phyloP scores from a whole-genome alignment of 2,888 invertebrate species.

The Brenthis ino region DNA sequence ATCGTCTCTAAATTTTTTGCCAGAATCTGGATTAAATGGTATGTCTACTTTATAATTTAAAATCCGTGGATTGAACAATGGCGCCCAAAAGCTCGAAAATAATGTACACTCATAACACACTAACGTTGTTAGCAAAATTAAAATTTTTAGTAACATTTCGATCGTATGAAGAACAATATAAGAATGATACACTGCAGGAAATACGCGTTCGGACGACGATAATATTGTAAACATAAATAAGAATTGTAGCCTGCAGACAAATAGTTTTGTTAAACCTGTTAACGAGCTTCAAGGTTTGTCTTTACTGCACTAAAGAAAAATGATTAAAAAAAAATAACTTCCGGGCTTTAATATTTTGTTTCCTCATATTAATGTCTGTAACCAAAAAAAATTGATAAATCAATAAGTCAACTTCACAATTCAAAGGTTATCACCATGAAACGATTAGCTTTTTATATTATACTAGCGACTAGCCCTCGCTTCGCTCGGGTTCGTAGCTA shows the following conservation, averaged over 20 bases:
- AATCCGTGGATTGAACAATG: constrained; percentile 61
- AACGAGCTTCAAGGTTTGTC: constrained; percentile 48
- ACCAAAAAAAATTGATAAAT: too few relatives aligned
- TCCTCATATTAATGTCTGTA: neutral
- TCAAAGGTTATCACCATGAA: too few relatives aligned
- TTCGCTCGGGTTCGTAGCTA: too few relatives aligned
- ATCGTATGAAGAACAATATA: constrained; percentile 28
- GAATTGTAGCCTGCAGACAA: constrained; percentile 37
- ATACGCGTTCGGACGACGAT: constrained; percentile 18
- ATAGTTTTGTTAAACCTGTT: constrained; percentile 49
- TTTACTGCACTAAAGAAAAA: constrained; percentile 27
- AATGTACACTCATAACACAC: constrained; percentile 48
- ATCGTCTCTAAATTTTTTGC: constrained; percentile 48
- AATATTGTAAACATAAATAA: constrained; percentile 40
- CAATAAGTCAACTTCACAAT: too few relatives aligned
- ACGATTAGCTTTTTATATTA: too few relatives aligned
- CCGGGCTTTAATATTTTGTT: neutral
- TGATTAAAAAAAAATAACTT: constrained; percentile 30
- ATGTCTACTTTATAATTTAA: constrained; percentile 65
- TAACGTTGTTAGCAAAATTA: constrained; percentile 45
- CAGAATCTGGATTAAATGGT: constrained; percentile 56
- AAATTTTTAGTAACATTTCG: constrained; percentile 41
- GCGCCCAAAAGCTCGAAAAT: constrained; percentile 73
- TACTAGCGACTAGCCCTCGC: too few relatives aligned
- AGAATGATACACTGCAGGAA: constrained; percentile 42